phyloP scores from a whole-genome alignment of 2,888 invertebrate species.

The Palloptera scutellata region DNA sequence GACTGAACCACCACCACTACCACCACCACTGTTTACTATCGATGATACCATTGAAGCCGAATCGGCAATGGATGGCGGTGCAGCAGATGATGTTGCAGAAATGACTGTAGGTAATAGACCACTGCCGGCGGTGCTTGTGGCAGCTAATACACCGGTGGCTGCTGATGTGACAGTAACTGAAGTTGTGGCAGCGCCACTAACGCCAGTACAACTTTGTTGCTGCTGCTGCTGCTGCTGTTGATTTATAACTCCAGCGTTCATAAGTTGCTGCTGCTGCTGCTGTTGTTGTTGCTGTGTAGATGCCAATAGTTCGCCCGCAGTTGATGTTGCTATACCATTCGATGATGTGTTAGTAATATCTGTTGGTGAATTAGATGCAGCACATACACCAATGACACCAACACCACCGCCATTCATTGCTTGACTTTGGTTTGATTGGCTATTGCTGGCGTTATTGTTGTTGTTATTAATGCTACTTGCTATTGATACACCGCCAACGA shows the following conservation, averaged over 20 bases:
- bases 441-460: conserved; percentile 39
- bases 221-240: conserved; percentile 38
- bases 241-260: conserved; percentile 22
- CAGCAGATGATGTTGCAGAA: conserved; percentile 26
- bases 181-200: conserved; percentile 40
- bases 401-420: conserved; percentile 43
- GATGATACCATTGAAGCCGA: conserved; percentile 48
- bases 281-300: conserved; percentile 39
- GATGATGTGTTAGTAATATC: conserved; percentile 38
- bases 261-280: conserved; percentile 23
- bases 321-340: conserved; percentile 34
- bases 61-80: conserved; percentile 34
- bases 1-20: conserved; percentile 29
- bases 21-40: conserved; percentile 46
- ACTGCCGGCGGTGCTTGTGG: conserved; percentile 50
- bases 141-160: conserved; percentile 54
- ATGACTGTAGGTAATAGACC: conserved; percentile 47
- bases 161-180: conserved; percentile 53
- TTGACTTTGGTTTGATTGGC: conserved; percentile 43
- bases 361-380: conserved; percentile 16
- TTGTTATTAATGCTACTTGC: conserved; percentile 37
- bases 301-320: conserved; percentile 36
- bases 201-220: conserved; percentile 39
- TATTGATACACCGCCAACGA: conserved; percentile 38
- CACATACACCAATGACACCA: conserved; percentile 38